Evolutionary conservation across 2,113 vertebrate genomes (phyloP), one percentile per base, ranked within the genome.

Genomic region (Plotosus lineatus): DNA sequence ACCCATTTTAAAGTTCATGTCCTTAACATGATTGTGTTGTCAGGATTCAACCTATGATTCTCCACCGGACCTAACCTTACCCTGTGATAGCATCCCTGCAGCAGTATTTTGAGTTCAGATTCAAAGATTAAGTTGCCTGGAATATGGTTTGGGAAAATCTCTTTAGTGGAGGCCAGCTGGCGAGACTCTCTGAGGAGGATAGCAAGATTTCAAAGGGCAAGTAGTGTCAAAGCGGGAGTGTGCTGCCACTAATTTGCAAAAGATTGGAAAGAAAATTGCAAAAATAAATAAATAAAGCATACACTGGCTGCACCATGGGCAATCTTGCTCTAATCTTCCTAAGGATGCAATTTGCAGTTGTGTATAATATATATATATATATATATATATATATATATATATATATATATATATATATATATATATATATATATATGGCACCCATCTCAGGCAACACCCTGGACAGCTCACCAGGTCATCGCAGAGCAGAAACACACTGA

Each of bases 241-340:
- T 61, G 50, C 50, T 28, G 74, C 51, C 12, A 38, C 76, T 84
- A 82, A 85, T 85, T 82, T 72, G 76, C 38, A 36, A 40, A 77
- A 66, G 76, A 56, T 81, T 31, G 74, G 31, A 66, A 42, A 69
- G 83, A 69, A 69, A 79, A 82, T 78, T 60, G 40, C 51, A 40
- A n/a, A 28, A 78, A n/a, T n/a, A 65, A 65, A 11, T 55, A n/a
- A 10, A n/a, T 2, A n/a, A n/a, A 26, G 26, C 42, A 38, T 48
- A 56, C 63, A 36, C 42, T 28, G 6, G 19, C 38, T 58, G 78
- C 48, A 31, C 53, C 46, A 40, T 19, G 40, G 23, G 69, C 42
- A 50, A 46, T 50, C 15, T 14, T 40, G 56, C 31, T 53, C 44
- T 31, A 36, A 40, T 19, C 68, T 72, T 53, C 48, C 42, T 6